These are phyloP conservation scores for Chiroxiphia lanceolata DNA, from an alignment of 2,797 vertebrate genomes.

Conservation along the genomic window DNA sequence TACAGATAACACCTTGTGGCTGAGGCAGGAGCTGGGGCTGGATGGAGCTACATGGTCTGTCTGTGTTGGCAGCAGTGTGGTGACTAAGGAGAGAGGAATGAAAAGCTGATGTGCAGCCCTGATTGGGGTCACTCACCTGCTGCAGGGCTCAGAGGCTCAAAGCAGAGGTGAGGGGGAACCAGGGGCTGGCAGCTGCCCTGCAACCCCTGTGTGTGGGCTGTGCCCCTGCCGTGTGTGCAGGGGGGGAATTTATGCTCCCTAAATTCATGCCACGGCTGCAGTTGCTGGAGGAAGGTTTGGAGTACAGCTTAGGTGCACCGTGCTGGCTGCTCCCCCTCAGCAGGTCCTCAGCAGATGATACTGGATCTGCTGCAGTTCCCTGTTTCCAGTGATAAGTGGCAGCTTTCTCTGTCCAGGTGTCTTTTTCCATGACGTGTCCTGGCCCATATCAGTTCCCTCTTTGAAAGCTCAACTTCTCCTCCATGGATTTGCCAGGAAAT, in stretches of 20 bases:
- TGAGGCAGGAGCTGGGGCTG: not conserved
- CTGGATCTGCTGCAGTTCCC: not conserved
- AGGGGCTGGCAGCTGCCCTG: not conserved
- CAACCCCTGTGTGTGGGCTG: accelerated
- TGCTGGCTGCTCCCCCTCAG: not conserved
- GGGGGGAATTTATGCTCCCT: not conserved
- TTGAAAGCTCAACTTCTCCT: not conserved
- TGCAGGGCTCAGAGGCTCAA: not conserved
- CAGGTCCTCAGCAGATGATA: not conserved
- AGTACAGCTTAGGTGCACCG: not conserved
- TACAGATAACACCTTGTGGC: not conserved
- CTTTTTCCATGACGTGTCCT: not conserved
- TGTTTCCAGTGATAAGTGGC: not conserved
- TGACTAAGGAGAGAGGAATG: not conserved
- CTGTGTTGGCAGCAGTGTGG: not conserved
- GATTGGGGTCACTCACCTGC: not conserved
- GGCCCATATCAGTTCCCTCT: not conserved
- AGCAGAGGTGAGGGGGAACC: not conserved
- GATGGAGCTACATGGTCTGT: not conserved
- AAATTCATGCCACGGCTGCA: not conserved
- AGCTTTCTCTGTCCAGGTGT: not conserved
- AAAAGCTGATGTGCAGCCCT: not conserved
- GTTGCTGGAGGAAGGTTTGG: not conserved
- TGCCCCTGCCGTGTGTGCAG: not conserved
- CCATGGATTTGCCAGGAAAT: not conserved